Evolutionary conservation across 2,888 invertebrate genomes (phyloP), one percentile per base, ranked within the genome.

Genomic region (Tupiocoris notatus): DNA sequence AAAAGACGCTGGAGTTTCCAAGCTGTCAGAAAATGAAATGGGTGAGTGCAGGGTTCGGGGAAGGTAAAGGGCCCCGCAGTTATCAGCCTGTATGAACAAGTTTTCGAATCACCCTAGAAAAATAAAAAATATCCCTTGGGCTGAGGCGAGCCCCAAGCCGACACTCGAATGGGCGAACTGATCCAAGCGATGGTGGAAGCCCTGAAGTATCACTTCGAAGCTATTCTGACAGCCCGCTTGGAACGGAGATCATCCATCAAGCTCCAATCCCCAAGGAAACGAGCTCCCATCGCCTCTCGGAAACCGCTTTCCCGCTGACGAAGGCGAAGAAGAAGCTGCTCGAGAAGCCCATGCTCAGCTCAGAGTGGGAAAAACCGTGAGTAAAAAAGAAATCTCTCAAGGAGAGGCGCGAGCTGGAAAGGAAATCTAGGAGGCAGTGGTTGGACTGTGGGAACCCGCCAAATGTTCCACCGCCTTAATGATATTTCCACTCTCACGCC

Each of bases 401-500:
- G 56, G 57, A 67, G n/a, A 57, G 7, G 18, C 18, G 59, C 59
- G 25, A n/a, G 25, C 67, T 22, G 57, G 67, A 57, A 56, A 67
- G 67, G 54, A 67, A 67, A 67, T 67, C 67, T 67, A 67, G 67
- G 67, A 59, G 70, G 67, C 67, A 67, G 67, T 67, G 67, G 67
- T 67, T 67, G 67, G 67, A 67, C 67, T 67, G 66, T 66, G 7
- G 21, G 54, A 66, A 73, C 62, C 73, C 64, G 56, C 73, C 73
- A 63, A 73, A 73, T 73, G 73, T 73, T 73, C 73, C 62, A 22
- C 20, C 70, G 62, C 73, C 73, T 73, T 73, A 73, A 73, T 73
- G 73, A 73, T 73, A 73, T 73, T 73, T 73, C 73, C 70, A 70
- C 70, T 70, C 61, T 70, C 70, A 18, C 70, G 58, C 21, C 25